Percentiles rank a stretch among this genome's conserved stretches.
These are phyloP conservation scores for Struthidea cinerea DNA, from an alignment of 2,113 vertebrate genomes.

Conservation along the genomic window DNA sequence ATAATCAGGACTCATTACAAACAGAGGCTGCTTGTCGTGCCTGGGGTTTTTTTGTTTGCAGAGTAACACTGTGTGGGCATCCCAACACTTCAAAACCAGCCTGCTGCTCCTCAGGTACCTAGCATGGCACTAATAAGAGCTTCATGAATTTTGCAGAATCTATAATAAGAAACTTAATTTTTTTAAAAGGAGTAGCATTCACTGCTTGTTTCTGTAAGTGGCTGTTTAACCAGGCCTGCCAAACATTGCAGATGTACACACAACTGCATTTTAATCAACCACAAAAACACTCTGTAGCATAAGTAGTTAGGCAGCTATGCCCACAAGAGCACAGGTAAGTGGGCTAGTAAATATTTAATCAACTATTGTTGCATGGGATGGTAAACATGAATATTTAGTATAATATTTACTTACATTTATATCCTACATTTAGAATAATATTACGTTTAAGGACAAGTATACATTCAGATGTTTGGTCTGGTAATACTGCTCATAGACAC, in stretches of 20 bases:
- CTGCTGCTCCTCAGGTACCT: slow-evolving; percentile 14
- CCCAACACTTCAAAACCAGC: slow-evolving; percentile 10
- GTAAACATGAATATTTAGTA: slow-evolving; percentile 52
- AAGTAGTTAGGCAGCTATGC: neutral
- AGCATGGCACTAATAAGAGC: neutral
- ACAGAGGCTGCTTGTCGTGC: neutral
- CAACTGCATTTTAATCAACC: slow-evolving; percentile 40
- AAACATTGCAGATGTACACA: neutral
- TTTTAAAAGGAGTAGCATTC: neutral
- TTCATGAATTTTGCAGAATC: neutral
- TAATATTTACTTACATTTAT: slow-evolving; percentile 42
- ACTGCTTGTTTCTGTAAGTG: neutral
- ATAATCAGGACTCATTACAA: neutral
- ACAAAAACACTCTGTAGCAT: neutral
- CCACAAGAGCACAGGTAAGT: slow-evolving; percentile 46
- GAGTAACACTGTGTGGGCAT: neutral
- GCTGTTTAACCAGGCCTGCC: slow-evolving; percentile 7
- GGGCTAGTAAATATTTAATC: slow-evolving; percentile 57
- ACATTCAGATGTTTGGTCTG: neutral
- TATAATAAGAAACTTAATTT: neutral
- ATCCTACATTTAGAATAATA: neutral
- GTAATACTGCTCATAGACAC: neutral
- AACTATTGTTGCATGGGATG: neutral
- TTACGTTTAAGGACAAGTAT: neutral
- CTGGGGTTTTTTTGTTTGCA: neutral